These are phyloP conservation scores for Zygaena filipendulae DNA, from an alignment of 2,888 invertebrate species.

Conservation along the genomic window DNA sequence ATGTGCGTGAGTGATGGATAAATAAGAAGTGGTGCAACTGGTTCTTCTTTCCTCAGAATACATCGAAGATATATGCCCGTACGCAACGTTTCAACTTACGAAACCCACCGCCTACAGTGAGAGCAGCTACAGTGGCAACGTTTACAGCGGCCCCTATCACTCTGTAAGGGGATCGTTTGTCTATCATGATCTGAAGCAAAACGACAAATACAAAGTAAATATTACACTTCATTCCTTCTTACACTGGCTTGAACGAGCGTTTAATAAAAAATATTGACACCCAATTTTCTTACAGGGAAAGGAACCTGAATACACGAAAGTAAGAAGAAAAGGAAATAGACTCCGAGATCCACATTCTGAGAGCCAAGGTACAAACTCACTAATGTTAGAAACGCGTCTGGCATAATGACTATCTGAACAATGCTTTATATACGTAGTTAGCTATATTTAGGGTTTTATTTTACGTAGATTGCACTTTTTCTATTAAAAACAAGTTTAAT, in stretches of 20 bases:
- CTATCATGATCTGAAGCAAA: conserved; percentile 88
- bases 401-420: conserved; percentile 19
- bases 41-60: conserved; percentile 72
- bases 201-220: conserved; percentile 80
- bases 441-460: conserved; percentile 47
- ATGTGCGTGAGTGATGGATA: no score
- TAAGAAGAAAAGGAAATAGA: conserved; percentile 82
- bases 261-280: no score
- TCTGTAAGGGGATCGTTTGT: conserved; percentile 88
- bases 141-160: conserved; percentile 88
- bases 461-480: conserved; percentile 60
- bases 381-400: no score
- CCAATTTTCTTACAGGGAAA: no score
- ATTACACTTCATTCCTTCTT: no score
- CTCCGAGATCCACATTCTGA: conserved; percentile 84
- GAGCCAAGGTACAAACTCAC: conserved; percentile 75
- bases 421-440: conserved; percentile 58
- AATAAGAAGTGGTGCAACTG: no score
- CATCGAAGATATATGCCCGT: conserved; percentile 93
- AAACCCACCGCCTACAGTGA: conserved; percentile 88
- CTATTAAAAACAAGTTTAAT: conserved; percentile 45
- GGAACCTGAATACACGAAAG: conserved; percentile 86
- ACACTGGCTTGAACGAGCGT: no score
- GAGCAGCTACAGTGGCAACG: conserved; percentile 90
- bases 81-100: conserved; percentile 91